These are phyloP conservation scores for Apotomis turbidana DNA, from an alignment of 2,888 invertebrate genomes.

Conservation along the genomic window DNA sequence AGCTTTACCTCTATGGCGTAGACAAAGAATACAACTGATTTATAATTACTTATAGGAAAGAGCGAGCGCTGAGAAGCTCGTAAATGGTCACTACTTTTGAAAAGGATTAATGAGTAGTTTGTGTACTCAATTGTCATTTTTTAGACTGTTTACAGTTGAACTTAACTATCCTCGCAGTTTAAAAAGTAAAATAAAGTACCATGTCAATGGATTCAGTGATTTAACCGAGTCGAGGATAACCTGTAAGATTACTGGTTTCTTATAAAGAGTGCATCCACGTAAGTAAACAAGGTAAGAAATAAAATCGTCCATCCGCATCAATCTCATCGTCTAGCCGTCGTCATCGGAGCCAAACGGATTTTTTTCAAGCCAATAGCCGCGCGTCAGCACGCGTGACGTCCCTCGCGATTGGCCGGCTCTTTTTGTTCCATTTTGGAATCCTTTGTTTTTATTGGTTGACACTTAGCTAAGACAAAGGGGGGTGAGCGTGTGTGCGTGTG, in stretches of 20 bases:
- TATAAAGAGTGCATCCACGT: constrained; percentile 40
- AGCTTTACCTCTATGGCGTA: too few species aligned
- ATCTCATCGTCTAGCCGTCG: constrained; percentile 78
- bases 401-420: constrained; percentile 78
- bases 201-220: too few species aligned
- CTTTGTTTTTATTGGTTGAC: constrained; percentile 85
- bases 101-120: too few species aligned
- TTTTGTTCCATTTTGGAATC: constrained; percentile 83
- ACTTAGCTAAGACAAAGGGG: constrained; percentile 84
- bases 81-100: too few species aligned
- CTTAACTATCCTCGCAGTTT: too few species aligned
- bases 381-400: constrained; percentile 81
- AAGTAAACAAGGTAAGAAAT: constrained; percentile 62
- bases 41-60: too few species aligned
- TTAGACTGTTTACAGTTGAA: too few species aligned
- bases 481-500: constrained; percentile 73
- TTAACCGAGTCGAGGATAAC: neutral
- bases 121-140: too few species aligned
- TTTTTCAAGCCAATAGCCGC: constrained; percentile 82
- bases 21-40: too few species aligned
- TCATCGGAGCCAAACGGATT: constrained; percentile 81
- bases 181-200: too few species aligned
- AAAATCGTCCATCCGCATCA: constrained; percentile 68
- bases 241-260: neutral
- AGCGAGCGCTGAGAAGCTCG: too few species aligned